Evolutionary conservation across 2,113 vertebrate species (phyloP).

Genomic region (Scolopax mira): DNA sequence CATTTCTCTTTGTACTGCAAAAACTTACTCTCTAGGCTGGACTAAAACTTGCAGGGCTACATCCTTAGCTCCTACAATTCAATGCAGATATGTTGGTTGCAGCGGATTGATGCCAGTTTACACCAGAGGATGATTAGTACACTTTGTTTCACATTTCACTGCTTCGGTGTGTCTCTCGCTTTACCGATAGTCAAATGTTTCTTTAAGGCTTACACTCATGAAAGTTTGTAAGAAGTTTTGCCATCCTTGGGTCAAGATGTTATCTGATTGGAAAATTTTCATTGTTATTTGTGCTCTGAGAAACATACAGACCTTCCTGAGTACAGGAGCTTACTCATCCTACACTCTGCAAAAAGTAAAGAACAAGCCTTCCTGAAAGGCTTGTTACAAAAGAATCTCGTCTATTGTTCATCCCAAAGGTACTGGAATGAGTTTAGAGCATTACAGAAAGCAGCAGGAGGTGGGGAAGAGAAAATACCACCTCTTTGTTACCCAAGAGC

Average conservation of each 20-base stretch:
- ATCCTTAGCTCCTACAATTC: not conserved
- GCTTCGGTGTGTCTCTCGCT: not conserved
- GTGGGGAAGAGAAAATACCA: not conserved
- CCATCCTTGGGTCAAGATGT: not conserved
- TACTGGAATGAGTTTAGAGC: not conserved
- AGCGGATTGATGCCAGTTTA: not conserved
- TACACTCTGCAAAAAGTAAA: not conserved
- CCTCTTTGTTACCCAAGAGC: not conserved
- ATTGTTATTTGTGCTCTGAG: not conserved
- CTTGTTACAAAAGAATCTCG: not conserved
- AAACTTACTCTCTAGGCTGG: not conserved
- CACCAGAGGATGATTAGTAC: not conserved
- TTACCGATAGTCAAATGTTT: not conserved
- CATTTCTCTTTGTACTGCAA: not conserved
- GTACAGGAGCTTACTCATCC: not conserved
- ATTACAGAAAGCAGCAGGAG: not conserved
- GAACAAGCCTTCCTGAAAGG: not conserved
- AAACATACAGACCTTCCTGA: not conserved
- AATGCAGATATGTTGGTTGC: not conserved
- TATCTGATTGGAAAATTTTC: not conserved
- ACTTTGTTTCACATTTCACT: not conserved
- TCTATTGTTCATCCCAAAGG: not conserved
- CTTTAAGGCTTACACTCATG: not conserved
- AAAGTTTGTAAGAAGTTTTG: not conserved
- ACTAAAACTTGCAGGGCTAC: not conserved